phyloP scores from a whole-genome alignment of 2,113 vertebrate species.

The Lepus europaeus region DNA sequence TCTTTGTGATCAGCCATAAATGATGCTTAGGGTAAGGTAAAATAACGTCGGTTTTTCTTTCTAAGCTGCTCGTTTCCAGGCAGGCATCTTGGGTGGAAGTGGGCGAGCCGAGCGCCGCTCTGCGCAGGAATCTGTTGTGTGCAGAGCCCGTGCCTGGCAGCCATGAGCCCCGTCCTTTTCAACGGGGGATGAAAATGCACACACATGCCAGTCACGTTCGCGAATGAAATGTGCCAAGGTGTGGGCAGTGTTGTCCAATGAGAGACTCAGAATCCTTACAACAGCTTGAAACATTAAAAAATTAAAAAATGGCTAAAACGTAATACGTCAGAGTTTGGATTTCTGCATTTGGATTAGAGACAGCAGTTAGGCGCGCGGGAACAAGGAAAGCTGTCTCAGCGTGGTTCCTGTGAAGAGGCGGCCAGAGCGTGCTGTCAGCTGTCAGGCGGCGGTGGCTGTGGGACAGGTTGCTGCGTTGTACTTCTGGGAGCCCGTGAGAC shows the following conservation, averaged over 20 bases:
- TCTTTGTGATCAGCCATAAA: not conserved
- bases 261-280: not conserved
- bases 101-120: not conserved
- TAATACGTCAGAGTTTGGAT: not conserved
- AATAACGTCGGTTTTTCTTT: not conserved
- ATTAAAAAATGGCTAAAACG: not conserved
- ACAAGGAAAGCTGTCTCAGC: slow-evolving; percentile 1
- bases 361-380: not conserved
- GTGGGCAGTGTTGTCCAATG: not conserved
- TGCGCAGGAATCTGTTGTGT: not conserved
- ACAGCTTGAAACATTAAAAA: not conserved
- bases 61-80: not conserved
- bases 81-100: not conserved
- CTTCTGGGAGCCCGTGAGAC: not conserved
- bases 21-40: not conserved
- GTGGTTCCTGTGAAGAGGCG: not conserved
- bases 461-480: not conserved
- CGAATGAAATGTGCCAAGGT: not conserved
- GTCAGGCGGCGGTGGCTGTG: not conserved
- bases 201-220: not conserved
- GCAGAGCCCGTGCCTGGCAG: too few species aligned
- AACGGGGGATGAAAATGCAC: slow-evolving; percentile 13
- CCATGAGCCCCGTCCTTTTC: not conserved
- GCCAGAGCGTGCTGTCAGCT: not conserved
- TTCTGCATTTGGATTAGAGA: slow-evolving; percentile 14